phyloP scores from a whole-genome alignment of 2,113 vertebrate genomes.

The Colossoma macropomum region DNA sequence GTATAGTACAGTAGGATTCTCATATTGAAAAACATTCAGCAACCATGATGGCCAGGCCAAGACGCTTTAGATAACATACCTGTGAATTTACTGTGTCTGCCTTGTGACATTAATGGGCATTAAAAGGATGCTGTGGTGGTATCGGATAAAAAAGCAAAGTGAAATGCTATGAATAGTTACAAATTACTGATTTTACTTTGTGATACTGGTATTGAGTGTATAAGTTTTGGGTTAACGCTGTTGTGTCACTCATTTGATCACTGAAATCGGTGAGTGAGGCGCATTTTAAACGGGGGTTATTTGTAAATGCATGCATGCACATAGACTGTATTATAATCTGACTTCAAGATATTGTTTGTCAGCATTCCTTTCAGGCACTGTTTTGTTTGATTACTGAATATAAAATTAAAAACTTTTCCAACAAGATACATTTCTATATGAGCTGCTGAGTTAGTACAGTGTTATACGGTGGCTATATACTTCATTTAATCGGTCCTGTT shows the following conservation, averaged over 20 bases:
- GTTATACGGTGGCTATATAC: constrained; percentile 11
- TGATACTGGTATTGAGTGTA: neutral
- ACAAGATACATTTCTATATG: neutral
- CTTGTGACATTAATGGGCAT: neutral
- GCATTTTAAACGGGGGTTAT: neutral
- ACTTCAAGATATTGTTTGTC: neutral
- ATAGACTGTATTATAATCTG: neutral
- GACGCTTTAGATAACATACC: neutral
- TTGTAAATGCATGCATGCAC: constrained; percentile 4
- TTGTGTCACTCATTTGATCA: neutral
- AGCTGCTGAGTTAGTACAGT: constrained; percentile 2
- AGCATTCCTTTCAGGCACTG: neutral
- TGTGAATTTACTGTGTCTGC: neutral
- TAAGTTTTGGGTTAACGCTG: neutral
- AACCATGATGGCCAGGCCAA: neutral
- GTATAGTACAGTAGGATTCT: neutral
- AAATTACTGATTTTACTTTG: neutral
- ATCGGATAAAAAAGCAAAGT: neutral
- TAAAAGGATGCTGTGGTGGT: neutral
- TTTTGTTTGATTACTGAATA: neutral
- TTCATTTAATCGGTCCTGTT: neutral
- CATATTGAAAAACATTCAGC: neutral
- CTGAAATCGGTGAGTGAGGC: neutral
- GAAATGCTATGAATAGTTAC: neutral
- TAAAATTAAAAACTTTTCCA: neutral